A percentile compares a stretch with the other conserved stretches of the same genome.
phyloP scores from a whole-genome alignment of 2,888 invertebrate genomes.

The Abrostola tripartita region DNA sequence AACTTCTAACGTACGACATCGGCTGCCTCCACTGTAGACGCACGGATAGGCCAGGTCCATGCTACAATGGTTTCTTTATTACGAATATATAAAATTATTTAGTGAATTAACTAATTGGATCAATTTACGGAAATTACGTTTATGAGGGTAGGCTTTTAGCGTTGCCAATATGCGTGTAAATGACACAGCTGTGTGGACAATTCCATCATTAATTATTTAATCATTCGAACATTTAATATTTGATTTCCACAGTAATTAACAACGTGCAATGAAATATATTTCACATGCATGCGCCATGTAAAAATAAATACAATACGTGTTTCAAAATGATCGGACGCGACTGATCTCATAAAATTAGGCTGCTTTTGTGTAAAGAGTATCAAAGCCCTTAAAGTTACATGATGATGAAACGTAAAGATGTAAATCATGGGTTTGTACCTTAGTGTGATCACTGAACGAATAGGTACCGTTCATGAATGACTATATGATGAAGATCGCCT shows the following conservation, averaged over 20 bases:
- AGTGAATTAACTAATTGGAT: conserved; percentile 32
- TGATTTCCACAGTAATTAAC: conserved; percentile 20
- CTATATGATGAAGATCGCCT: conserved; percentile 19
- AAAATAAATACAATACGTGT: conserved; percentile 22
- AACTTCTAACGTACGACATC: conserved; percentile 70
- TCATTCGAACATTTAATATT: conserved; percentile 13
- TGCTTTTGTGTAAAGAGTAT: conserved; percentile 59
- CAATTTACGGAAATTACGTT: conserved; percentile 25
- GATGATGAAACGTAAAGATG: conserved; percentile 63
- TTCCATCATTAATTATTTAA: neutral
- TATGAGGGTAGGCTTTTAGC: conserved; percentile 22
- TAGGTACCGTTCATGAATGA: conserved; percentile 46
- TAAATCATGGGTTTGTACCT: conserved; percentile 78
- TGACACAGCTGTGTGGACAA: conserved; percentile 6
- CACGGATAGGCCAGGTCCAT: conserved; percentile 61
- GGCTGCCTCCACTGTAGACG: conserved; percentile 49
- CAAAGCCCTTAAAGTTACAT: conserved; percentile 62
- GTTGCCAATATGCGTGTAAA: conserved; percentile 22
- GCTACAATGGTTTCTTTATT: conserved; percentile 37
- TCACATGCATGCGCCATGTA: conserved; percentile 24
- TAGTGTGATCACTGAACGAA: conserved; percentile 59
- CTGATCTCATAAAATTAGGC: conserved; percentile 42
- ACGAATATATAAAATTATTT: conserved; percentile 34
- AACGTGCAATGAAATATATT: conserved; percentile 31
- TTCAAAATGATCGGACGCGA: conserved; percentile 36